These are phyloP conservation scores for Squalus acanthias DNA, from an alignment of 2,797 vertebrate species.

Conservation along the genomic window DNA sequence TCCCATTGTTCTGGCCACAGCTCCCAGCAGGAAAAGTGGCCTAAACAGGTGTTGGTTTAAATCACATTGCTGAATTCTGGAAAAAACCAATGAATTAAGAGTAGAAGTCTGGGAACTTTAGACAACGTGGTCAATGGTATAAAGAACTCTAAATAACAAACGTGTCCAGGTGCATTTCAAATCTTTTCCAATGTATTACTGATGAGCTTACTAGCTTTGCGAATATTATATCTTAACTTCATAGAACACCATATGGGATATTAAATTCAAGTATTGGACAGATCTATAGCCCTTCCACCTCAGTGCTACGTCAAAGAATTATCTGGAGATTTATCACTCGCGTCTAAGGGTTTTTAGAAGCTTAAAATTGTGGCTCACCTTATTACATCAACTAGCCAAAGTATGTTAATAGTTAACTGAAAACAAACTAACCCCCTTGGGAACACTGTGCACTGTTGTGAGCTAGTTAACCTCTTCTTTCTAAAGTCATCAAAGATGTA, in stretches of 20 bases:
- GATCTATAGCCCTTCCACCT: not conserved
- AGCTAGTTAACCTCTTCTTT: constrained; percentile 18
- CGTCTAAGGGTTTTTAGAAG: not conserved
- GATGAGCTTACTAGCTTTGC: not conserved
- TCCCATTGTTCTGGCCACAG: not conserved
- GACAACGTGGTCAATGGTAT: not conserved
- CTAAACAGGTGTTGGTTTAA: not conserved
- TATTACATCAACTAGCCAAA: not conserved
- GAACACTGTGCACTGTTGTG: not conserved
- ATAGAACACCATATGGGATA: not conserved
- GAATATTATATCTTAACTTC: not conserved
- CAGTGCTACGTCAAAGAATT: not conserved
- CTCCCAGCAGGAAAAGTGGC: not conserved
- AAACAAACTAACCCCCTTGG: not conserved
- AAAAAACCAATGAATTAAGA: not conserved
- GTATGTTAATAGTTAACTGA: constrained; percentile 8
- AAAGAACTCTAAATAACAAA: not conserved
- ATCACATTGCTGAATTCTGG: not conserved
- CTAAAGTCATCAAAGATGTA: constrained; percentile 11
- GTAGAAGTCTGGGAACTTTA: not conserved
- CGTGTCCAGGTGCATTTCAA: not conserved
- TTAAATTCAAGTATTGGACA: not conserved
- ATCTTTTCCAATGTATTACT: not conserved
- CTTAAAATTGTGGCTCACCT: not conserved
- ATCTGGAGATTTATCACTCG: not conserved